Conservation (phyloP, 2,797 vertebrate genomes). For the Bufotes viridis region DNA sequence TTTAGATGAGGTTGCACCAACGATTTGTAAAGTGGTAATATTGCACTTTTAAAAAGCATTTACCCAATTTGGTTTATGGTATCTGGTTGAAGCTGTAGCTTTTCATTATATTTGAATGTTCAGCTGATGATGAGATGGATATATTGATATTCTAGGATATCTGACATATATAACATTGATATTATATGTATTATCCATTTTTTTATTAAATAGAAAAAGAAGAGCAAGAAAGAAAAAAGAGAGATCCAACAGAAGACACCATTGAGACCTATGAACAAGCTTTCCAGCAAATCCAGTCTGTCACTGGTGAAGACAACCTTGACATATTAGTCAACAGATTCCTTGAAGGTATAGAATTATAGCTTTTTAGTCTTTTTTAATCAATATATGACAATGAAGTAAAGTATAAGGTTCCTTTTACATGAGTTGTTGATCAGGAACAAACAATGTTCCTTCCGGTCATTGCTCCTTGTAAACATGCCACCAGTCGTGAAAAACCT, state of each 20-base stretch:
- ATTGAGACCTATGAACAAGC: constrained; percentile 65
- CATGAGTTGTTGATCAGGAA: too few relatives aligned
- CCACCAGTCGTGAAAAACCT: too few relatives aligned
- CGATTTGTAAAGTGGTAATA: too few relatives aligned
- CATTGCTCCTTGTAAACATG: too few relatives aligned
- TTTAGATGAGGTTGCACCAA: too few relatives aligned
- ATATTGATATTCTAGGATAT: neutral
- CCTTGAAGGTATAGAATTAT: constrained; percentile 73
- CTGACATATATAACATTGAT: neutral
- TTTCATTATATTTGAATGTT: neutral
- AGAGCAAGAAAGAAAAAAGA: constrained; percentile 69
- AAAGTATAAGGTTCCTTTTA: neutral
- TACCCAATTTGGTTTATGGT: neutral
- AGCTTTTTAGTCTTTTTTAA: neutral
- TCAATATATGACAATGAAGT: neutral
- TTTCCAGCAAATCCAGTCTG: constrained; percentile 56
- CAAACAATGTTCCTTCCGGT: too few relatives aligned
- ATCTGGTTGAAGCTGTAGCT: neutral
- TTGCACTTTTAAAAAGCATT: neutral
- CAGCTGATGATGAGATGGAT: neutral
- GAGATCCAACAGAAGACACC: constrained; percentile 70
- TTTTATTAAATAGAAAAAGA: constrained; percentile 65
- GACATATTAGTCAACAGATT: constrained; percentile 75
- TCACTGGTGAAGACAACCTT: constrained; percentile 76
- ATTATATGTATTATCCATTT: neutral